A percentile compares a stretch with the other conserved stretches of the same genome.
These are phyloP conservation scores for Drosophila affinis DNA, from an alignment of 2,888 invertebrate genomes.

Conservation along the genomic window DNA sequence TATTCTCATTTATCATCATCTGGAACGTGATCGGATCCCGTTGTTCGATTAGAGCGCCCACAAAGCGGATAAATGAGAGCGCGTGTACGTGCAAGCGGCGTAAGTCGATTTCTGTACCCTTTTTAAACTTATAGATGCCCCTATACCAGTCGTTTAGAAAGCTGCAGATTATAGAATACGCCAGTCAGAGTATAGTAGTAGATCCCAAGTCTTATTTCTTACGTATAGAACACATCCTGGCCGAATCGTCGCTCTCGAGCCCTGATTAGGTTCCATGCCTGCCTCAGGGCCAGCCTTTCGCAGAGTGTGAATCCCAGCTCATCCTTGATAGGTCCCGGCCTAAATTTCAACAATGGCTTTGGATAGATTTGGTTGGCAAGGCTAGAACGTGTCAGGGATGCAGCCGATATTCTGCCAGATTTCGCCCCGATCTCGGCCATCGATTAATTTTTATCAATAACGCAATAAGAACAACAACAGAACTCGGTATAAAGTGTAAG, in stretches of 20 bases:
- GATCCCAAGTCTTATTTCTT: not conserved
- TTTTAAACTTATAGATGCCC: slow-evolving; percentile 62
- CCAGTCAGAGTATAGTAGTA: no score
- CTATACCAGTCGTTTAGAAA: slow-evolving; percentile 62
- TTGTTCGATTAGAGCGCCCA: slow-evolving; percentile 70
- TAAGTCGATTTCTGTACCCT: slow-evolving; percentile 52
- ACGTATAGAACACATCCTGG: slow-evolving; percentile 58
- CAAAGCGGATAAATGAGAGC: slow-evolving; percentile 48
- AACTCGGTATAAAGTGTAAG: not conserved
- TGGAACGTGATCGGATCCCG: slow-evolving; percentile 55
- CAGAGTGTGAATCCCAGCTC: slow-evolving; percentile 63
- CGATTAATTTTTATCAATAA: not conserved
- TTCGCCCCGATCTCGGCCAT: not conserved
- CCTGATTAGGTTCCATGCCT: slow-evolving; percentile 65
- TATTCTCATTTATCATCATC: slow-evolving; percentile 48
- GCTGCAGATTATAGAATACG: slow-evolving; percentile 39
- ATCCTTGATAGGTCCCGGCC: slow-evolving; percentile 45
- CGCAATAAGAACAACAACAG: not conserved
- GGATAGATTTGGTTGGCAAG: slow-evolving; percentile 39
- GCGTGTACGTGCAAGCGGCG: slow-evolving; percentile 64
- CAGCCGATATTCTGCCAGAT: no score
- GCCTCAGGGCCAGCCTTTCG: slow-evolving; percentile 62
- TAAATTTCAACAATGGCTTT: slow-evolving; percentile 75
- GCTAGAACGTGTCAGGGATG: not conserved
- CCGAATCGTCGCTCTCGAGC: slow-evolving; percentile 49